Evolutionary conservation across 2,797 vertebrate genomes (phyloP), one percentile per base, ranked within the genome.

Genomic region (Oceanodroma leucorhoa): DNA sequence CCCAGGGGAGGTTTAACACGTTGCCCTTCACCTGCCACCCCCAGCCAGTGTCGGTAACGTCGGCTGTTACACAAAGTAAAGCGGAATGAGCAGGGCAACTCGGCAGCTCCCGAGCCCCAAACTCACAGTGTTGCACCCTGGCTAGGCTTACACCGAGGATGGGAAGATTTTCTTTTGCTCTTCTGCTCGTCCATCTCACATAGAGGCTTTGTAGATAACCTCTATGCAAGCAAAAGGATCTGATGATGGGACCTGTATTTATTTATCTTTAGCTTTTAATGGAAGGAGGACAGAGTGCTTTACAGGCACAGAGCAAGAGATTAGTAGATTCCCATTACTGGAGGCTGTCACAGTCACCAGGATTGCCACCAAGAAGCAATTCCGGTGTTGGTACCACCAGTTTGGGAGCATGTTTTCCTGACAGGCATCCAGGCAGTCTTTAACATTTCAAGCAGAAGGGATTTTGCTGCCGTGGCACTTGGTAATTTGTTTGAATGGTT

Each of bases 261-360:
- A 67, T 85, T 89, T 85, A 85, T 87, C 34, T 80, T 26, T 29
- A 43, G 72, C 40, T 81, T 77, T 87, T 90, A 93, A 83, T 10
- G 26, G 72, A 72, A 90, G 62, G 38, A 84, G 60, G 77, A 86
- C 60, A 70, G 55, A 55, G 57, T 23, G 32, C 27, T 93, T 92
- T 67, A 67, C 1, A 6, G 70, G 55, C 80, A 78, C 14, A 23
- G 58, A 89, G 54, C 51, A 79, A 61, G 51, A 92, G 75, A 95
- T 92, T 85, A 91, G 86, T 51, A 60, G 76, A 50, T n/a, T 82
- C 81, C 62, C 78, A 87, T 73, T 84, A 79, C 73, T 45, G 54
- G 66, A 55, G 40, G 58, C 87, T 72, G 51, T 80, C 81, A 50
- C 60, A 48, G 64, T 46, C 89, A 76, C 72, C 22, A 23, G 51